These are phyloP conservation scores for Diadophis punctatus DNA, from an alignment of 2,113 vertebrate species.

Conservation along the genomic window DNA sequence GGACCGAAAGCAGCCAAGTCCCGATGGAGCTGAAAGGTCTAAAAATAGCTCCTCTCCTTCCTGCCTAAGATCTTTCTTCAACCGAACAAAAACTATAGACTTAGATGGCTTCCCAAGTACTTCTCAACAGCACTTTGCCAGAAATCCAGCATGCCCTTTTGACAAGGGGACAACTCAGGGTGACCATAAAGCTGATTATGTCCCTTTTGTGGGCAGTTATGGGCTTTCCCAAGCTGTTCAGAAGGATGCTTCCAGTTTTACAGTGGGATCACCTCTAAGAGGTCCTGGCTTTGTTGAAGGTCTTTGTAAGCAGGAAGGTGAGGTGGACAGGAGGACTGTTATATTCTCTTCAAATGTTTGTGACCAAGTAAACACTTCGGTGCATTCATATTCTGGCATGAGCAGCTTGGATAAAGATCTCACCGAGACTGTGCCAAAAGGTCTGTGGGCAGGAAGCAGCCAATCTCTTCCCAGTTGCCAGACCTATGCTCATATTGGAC, in stretches of 20 bases:
- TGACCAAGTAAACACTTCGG: slow-evolving; percentile 85
- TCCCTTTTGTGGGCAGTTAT: slow-evolving; percentile 83
- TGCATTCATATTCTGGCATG: slow-evolving; percentile 88
- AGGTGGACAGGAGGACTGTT: slow-evolving; percentile 94
- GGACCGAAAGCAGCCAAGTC: slow-evolving; percentile 80
- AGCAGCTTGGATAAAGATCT: slow-evolving; percentile 93
- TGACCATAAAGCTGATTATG: slow-evolving; percentile 94
- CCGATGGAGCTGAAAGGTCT: slow-evolving; percentile 73
- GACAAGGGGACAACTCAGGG: slow-evolving; percentile 97
- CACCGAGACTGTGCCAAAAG: slow-evolving; percentile 88
- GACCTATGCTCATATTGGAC: slow-evolving; percentile 79
- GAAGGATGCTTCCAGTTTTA: slow-evolving; percentile 83
- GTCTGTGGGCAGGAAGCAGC: slow-evolving; percentile 86
- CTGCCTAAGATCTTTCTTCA: slow-evolving; percentile 86
- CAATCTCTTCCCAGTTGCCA: slow-evolving; percentile 92
- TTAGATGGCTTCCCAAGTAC: slow-evolving; percentile 79
- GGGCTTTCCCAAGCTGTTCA: slow-evolving; percentile 82
- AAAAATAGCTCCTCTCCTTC: slow-evolving; percentile 83
- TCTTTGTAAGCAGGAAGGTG: slow-evolving; percentile 91
- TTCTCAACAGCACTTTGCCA: slow-evolving; percentile 88
- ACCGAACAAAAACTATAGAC: slow-evolving; percentile 79
- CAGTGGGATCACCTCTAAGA: slow-evolving; percentile 82
- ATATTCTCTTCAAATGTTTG: slow-evolving; percentile 95
- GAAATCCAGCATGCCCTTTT: slow-evolving; percentile 85
- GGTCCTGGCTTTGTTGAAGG: slow-evolving; percentile 85